A percentile compares a stretch with the other conserved stretches of the same genome.
Conservation (phyloP, 2,888 invertebrate genomes). For the Balanococcus diminutus region DNA sequence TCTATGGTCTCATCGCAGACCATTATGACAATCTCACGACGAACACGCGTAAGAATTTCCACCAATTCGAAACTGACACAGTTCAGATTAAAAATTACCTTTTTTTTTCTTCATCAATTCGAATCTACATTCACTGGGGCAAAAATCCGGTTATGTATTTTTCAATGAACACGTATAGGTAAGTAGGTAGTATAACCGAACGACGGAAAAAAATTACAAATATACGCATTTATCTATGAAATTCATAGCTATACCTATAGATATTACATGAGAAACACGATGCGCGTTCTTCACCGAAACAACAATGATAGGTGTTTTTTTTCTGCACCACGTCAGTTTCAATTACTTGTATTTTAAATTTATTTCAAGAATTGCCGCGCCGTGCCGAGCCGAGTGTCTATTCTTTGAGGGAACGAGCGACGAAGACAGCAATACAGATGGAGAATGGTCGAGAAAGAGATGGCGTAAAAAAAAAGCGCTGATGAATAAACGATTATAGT, state of each 20-base stretch:
- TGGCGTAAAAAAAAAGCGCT: too few relatives aligned
- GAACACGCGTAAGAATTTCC: too few relatives aligned
- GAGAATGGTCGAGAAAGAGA: too few relatives aligned
- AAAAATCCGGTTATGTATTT: background rate
- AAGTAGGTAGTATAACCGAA: background rate
- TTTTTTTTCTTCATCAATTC: background rate
- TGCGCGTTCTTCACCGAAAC: background rate
- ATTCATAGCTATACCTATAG: background rate
- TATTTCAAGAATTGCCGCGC: background rate
- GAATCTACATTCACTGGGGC: background rate
- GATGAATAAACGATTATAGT: too few relatives aligned
- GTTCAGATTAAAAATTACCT: background rate
- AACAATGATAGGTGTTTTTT: slow-evolving; percentile 25
- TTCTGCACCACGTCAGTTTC: slow-evolving; percentile 23
- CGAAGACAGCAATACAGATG: background rate
- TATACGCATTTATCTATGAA: background rate
- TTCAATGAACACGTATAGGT: background rate
- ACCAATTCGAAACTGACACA: too few relatives aligned
- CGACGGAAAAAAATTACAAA: background rate
- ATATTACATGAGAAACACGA: background rate
- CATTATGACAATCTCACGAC: too few relatives aligned
- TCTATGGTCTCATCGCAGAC: too few relatives aligned
- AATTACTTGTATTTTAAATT: slow-evolving; percentile 10
- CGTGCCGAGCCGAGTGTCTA: background rate
- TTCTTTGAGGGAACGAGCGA: background rate